Base-by-base conservation (phyloP, 2,113 vertebrate genomes). In the Propithecus coquereli region DNA sequence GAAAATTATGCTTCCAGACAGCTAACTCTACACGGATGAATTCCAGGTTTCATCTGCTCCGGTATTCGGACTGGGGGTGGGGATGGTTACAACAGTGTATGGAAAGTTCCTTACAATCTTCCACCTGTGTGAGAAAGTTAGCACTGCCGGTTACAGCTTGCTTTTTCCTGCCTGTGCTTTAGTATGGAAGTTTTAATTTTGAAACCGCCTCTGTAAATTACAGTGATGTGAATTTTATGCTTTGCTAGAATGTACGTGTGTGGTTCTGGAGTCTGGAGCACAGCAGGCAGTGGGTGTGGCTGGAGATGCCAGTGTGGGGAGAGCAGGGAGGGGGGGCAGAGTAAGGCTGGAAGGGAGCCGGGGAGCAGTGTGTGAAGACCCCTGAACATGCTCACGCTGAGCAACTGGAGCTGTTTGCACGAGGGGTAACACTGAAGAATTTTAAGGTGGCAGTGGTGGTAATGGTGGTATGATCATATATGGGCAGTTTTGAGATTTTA, bases 261-360 rank as follows among this genome's bases (percentile, higher is more conserved):
- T 32, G 43, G 25, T 11, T 94, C 59, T 40, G 1, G 59, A 22
- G 12, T 54, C 12, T 40, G 65, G 47, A 70, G 12, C 18, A 10
- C 70, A 47, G 54, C 11, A 71, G 83, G 20, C 66, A 40, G 7
- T n/a, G 59, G 77, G 3, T 47, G 3, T 30, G 18, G 37, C 61
- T 50, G 17, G 30, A 34, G 3, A 2, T 22, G n/a, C 52, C 34
- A 25, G 14, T 25, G 8, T 27, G 52, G 17, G 14, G 34, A 45
- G 17, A 4, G 0, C 0, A 13, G n/a, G 30, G 18, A 57, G 1
- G 22, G 54, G 18, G 22, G 54, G 20, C 12, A 8, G 37, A 47
- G 59, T 5, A 34, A 76, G 27, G 1, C 47, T 52, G 37, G 16
- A 47, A 87, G 86, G 14, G 6, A 8, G 12, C 0, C 7, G 23